phyloP scores from a whole-genome alignment of 2,797 vertebrate species.

The Lacerta agilis region DNA sequence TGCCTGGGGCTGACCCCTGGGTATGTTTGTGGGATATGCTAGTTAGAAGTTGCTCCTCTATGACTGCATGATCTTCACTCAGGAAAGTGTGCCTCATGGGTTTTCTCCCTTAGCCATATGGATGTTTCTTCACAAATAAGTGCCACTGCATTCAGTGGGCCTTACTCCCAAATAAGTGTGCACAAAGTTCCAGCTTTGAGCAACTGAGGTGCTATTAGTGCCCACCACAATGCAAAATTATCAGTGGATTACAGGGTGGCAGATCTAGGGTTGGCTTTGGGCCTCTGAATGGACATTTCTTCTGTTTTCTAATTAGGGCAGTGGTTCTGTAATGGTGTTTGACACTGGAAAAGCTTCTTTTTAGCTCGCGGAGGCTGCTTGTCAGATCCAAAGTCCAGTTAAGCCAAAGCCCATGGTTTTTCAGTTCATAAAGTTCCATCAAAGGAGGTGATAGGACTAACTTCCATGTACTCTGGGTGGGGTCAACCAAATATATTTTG shows the following conservation, averaged over 20 bases:
- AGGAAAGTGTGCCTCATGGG: no score
- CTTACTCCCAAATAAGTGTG: neutral
- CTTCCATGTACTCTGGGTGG: neutral
- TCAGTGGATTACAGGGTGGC: neutral
- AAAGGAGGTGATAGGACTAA: neutral
- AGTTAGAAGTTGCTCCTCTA: neutral
- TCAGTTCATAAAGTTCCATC: neutral
- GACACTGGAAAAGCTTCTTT: neutral
- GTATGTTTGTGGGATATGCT: neutral
- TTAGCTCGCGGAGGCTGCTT: neutral
- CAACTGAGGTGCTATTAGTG: no score
- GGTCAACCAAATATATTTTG: no score
- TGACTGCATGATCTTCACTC: neutral
- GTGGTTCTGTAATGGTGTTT: neutral
- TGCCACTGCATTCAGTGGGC: no score
- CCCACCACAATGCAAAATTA: neutral
- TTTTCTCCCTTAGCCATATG: neutral
- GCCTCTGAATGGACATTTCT: neutral
- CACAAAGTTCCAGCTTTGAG: neutral
- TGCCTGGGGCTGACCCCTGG: neutral
- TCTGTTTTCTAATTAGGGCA: neutral
- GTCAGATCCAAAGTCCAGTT: no score
- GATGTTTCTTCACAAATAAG: neutral
- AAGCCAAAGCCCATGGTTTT: neutral
- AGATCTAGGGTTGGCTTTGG: neutral